Evolutionary conservation across 2,797 vertebrate species (phyloP).

Genomic region (Sebastiscus albofasciatus): DNA sequence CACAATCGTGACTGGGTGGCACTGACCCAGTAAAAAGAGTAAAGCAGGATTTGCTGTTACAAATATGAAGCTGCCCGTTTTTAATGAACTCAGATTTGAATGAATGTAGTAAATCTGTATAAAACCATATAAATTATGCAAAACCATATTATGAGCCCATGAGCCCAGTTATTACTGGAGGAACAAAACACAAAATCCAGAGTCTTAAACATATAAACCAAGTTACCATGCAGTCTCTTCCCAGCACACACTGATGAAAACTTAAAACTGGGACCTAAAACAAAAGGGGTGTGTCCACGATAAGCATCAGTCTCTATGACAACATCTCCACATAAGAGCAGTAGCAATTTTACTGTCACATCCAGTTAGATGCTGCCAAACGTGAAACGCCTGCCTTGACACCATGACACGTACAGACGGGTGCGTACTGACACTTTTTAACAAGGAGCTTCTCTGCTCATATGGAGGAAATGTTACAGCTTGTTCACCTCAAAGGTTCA

Average conservation of each 20-base stretch:
- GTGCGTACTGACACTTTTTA: neutral
- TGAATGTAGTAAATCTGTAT: neutral
- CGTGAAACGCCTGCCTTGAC: neutral
- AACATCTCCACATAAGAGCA: neutral
- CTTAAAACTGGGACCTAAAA: neutral
- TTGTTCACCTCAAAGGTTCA: neutral
- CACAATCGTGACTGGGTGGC: slow-evolving; percentile 30
- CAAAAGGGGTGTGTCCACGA: neutral
- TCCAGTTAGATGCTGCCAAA: neutral
- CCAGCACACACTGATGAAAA: neutral
- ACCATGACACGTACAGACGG: neutral
- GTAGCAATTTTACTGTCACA: neutral
- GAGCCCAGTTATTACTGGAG: neutral
- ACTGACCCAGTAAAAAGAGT: slow-evolving; percentile 5
- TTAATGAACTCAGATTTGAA: neutral
- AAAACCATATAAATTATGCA: neutral
- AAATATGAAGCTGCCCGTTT: neutral
- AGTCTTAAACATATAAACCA: neutral
- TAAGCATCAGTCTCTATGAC: neutral
- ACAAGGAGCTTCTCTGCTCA: neutral
- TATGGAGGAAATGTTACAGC: neutral
- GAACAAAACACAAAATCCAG: neutral
- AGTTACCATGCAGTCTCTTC: neutral
- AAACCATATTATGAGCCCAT: neutral
- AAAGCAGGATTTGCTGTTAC: neutral